phyloP scores from a whole-genome alignment of 2,888 invertebrate species.

The Elegia similella region DNA sequence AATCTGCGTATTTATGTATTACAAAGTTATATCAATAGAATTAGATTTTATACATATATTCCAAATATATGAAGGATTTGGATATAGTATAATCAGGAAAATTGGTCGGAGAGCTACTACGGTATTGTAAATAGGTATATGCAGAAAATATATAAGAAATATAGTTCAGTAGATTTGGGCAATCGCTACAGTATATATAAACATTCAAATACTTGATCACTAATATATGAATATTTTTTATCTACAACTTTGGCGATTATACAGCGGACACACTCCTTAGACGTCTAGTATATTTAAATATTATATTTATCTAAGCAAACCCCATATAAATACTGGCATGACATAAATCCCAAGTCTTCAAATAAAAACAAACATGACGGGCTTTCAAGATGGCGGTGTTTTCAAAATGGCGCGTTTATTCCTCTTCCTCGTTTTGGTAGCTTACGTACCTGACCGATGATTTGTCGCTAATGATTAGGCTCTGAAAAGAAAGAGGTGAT shows the following conservation, averaged over 20 bases:
- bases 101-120: constrained; percentile 35
- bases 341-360: constrained; percentile 39
- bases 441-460: constrained; percentile 97
- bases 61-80: background rate
- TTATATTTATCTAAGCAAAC: constrained; percentile 32
- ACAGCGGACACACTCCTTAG: constrained; percentile 28
- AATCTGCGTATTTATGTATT: constrained; percentile 22
- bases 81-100: constrained; percentile 23
- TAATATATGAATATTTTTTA: constrained; percentile 12
- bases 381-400: constrained; percentile 33
- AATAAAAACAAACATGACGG: constrained; percentile 37
- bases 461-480: constrained; percentile 93
- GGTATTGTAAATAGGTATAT: constrained; percentile 31
- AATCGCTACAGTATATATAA: constrained; percentile 52
- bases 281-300: constrained; percentile 25
- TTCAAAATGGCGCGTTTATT: constrained; percentile 69
- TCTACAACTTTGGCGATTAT: constrained; percentile 21
- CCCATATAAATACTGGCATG: constrained; percentile 24
- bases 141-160: constrained; percentile 37
- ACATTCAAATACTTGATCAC: constrained; percentile 30
- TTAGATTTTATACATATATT: background rate
- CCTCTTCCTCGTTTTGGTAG: constrained; percentile 96
- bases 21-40: constrained; percentile 12
- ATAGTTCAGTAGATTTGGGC: constrained; percentile 46
- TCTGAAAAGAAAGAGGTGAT: constrained; percentile 80